Percentiles rank a stretch among this genome's conserved stretches.
phyloP scores from a whole-genome alignment of 2,888 invertebrate genomes.

The Seira sanloemensis region DNA sequence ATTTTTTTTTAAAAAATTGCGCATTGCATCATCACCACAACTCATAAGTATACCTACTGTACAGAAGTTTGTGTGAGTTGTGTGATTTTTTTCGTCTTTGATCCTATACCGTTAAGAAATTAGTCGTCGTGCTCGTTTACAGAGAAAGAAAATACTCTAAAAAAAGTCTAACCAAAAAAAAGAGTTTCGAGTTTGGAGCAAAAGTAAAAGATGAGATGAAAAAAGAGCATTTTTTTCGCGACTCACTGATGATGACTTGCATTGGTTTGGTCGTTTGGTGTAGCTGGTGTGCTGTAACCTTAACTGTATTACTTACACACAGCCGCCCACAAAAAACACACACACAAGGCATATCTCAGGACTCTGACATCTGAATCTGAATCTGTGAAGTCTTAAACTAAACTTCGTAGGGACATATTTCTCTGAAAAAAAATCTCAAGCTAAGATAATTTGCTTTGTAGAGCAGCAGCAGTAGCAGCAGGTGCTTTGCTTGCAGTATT shows the following conservation, averaged over 20 bases:
- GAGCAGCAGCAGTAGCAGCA: too few species aligned
- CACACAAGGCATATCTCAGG: background rate
- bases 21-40: background rate
- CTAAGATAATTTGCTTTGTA: too few species aligned
- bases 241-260: background rate
- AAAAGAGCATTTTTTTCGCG: background rate
- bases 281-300: background rate
- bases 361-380: background rate
- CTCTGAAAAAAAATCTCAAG: background rate
- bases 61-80: too few species aligned
- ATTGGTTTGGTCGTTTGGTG: too few species aligned
- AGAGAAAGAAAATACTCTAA: background rate
- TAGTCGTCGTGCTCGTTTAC: background rate
- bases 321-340: background rate
- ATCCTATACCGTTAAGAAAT: background rate
- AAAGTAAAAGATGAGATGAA: background rate
- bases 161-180: background rate
- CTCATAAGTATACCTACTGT: background rate
- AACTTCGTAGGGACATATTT: background rate
- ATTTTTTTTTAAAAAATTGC: background rate
- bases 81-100: background rate
- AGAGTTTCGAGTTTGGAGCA: background rate
- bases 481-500: background rate
- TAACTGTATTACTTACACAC: background rate
- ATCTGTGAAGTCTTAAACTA: background rate